These are phyloP conservation scores for Mastomys natalensis DNA, from an alignment of 2,113 vertebrate species.

Conservation along the genomic window DNA sequence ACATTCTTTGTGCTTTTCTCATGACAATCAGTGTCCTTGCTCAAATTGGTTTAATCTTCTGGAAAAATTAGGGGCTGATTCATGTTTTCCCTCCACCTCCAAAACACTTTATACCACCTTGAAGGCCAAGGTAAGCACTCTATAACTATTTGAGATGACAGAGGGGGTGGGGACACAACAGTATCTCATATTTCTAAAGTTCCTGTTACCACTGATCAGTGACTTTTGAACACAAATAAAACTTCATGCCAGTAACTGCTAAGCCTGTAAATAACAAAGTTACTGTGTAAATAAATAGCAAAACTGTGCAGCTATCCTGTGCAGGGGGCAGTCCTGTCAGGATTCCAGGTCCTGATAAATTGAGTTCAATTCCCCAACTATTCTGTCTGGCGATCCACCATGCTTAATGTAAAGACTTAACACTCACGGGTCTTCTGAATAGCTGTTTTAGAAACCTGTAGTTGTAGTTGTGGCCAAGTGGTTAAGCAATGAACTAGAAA, in stretches of 20 bases:
- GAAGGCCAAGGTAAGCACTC: neutral
- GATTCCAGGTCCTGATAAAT: neutral
- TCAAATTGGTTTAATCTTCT: neutral
- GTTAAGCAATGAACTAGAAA: neutral
- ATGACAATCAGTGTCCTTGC: neutral
- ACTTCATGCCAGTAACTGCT: constrained; percentile 9
- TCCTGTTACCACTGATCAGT: neutral
- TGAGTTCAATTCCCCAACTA: too few species aligned
- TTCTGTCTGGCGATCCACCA: neutral
- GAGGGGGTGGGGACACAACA: neutral
- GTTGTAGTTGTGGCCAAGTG: neutral
- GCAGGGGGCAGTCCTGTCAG: neutral
- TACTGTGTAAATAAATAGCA: constrained; percentile 32
- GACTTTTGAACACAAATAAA: constrained; percentile 67
- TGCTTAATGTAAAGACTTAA: neutral
- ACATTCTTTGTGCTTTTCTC: neutral
- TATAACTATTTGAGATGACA: neutral
- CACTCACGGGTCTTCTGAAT: neutral
- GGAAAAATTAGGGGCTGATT: neutral
- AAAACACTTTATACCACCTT: neutral
- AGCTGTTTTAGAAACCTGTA: neutral
- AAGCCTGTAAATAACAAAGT: constrained; percentile 44
- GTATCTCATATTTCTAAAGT: neutral
- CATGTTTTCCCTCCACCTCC: constrained; percentile 5
- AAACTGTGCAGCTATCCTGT: neutral